Conservation (phyloP, 2,113 vertebrate species). For the Neodontobutis hainanensis region DNA sequence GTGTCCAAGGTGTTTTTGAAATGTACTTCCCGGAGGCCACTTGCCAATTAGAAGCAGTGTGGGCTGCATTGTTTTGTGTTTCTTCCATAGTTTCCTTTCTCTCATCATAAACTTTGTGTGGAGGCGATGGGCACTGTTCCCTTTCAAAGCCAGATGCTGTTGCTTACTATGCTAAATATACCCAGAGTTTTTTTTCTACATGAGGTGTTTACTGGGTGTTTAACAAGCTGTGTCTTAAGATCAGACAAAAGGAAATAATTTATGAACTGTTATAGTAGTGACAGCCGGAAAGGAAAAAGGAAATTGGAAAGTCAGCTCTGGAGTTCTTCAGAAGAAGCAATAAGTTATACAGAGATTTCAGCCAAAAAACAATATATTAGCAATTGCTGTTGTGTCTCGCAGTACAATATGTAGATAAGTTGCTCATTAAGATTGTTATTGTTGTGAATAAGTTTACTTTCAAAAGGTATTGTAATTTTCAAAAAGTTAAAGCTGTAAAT, state of each 20-base stretch:
- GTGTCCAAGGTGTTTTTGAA: background rate
- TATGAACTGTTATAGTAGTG: background rate
- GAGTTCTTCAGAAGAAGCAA: background rate
- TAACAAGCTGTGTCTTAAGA: background rate
- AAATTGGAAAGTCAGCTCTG: background rate
- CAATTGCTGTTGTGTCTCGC: too few species aligned
- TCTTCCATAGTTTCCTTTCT: slow-evolving; percentile 1
- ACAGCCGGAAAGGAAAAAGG: background rate
- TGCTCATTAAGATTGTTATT: too few species aligned
- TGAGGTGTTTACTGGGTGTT: background rate
- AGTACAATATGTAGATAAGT: too few species aligned
- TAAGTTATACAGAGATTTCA: background rate
- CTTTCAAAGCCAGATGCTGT: background rate
- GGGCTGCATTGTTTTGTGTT: slow-evolving; percentile 4
- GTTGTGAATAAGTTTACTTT: too few species aligned
- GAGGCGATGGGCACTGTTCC: background rate
- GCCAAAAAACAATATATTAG: background rate
- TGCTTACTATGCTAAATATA: slow-evolving; percentile 16
- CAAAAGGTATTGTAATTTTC: too few species aligned
- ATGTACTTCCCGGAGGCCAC: background rate
- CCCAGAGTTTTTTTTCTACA: background rate
- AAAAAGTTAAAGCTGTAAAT: too few species aligned
- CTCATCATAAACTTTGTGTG: slow-evolving; percentile 18
- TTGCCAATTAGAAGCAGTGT: slow-evolving; percentile 8
- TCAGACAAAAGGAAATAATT: background rate